Base-by-base conservation (phyloP, 2,888 invertebrate genomes). In the Limnephilus marmoratus region DNA sequence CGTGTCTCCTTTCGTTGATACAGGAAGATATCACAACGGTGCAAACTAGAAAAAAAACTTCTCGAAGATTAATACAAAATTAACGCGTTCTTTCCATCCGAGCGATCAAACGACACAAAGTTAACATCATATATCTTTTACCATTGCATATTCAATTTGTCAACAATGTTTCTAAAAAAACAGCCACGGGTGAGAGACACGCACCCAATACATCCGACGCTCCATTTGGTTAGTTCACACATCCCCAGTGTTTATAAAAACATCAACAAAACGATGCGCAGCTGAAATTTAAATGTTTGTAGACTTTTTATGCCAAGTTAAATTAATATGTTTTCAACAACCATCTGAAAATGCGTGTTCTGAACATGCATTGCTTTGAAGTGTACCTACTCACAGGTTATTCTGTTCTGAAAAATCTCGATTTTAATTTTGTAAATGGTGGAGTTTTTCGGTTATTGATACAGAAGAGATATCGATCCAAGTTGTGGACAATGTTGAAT, bases 121-220 rank as follows among this genome's bases (percentile, higher is more conserved):
- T 83, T 37, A 41, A 83, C 90, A 49, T 83, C 34, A 82, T 90
- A 85, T 90, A 68, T 85, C 90, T 85, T 83, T 45, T 85, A 34
- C 68, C 85, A 85, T n/a, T 37, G 41, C 85, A 29, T 34, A 90
- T 90, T 90, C 68, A 85, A 90, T 90, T 90, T 90, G 85, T 90
- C 90, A 53, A 80, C 90, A 90, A 45, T 86, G 45, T 49, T 86
- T 86, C 45, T 86, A 29, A 45, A 45, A 86, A 86, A 86, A 86
- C 49, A 41, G 45, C 86, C 49, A 29, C 49, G 49, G 86, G 3
- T 45, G 86, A 86, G 12, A 86, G 86, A 86, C 86, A 37, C 24
- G 37, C 24, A 15, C 37, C 83, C 83, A n/a, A 37, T 24, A 83
- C 83, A 83, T 9, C 68, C n/a, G 24, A 24, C 83, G 34, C 18